Conservation (phyloP, 1,140 invertebrate genomes). For the Latrodectus geometricus region DNA sequence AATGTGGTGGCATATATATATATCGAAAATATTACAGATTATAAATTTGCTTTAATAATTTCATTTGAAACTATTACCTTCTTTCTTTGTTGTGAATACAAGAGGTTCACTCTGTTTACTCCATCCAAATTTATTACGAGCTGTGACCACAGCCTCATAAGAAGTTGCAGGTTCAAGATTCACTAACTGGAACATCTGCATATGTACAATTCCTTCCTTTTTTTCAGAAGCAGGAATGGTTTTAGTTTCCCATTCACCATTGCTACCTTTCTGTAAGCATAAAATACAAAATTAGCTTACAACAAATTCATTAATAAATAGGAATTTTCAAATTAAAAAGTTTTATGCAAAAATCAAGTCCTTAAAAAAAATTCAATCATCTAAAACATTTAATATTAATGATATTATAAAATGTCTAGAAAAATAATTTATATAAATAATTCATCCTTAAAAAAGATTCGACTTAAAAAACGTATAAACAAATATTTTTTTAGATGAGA, state of each 20-base stretch:
- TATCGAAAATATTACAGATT: too few species aligned
- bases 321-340: neutral
- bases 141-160: conserved; percentile 90
- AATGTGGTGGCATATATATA: too few species aligned
- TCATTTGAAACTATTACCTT: conserved; percentile 14
- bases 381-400: too few species aligned
- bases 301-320: neutral
- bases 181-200: conserved; percentile 75
- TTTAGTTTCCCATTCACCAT: conserved; percentile 55
- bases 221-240: conserved; percentile 28
- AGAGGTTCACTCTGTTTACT: conserved; percentile 69
- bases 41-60: neutral
- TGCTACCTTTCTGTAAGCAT: conserved; percentile 24
- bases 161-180: conserved; percentile 81
- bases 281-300: too few species aligned
- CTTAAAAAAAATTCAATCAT: too few species aligned
- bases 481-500: too few species aligned
- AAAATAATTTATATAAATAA: too few species aligned
- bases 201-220: conserved; percentile 11
- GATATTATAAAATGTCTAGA: too few species aligned
- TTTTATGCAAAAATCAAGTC: too few species aligned
- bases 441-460: too few species aligned
- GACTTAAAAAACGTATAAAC: too few species aligned
- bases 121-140: conserved; percentile 93
- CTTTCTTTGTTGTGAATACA: conserved; percentile 49